A percentile compares a stretch with the other conserved stretches of the same genome.
Conservation (phyloP, 2,113 vertebrate species). For the Haemorhous mexicanus region DNA sequence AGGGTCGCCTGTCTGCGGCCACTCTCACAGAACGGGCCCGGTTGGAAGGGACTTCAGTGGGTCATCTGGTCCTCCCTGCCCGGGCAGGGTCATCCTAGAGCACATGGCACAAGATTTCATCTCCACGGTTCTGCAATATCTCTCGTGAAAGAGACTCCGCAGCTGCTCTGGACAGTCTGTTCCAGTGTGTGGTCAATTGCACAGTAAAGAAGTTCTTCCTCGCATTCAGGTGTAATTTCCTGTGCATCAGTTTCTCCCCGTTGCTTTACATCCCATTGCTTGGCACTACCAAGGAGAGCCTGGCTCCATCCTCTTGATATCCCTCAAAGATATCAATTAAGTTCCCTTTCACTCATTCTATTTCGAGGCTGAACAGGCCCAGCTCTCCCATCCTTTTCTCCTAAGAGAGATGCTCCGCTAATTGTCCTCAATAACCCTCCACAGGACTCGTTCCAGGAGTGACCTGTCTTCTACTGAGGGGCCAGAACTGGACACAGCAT, state of each 20-base stretch:
- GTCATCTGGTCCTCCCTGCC: neutral
- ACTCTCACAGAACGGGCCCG: accelerated
- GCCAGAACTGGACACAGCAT: neutral
- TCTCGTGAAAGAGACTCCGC: neutral
- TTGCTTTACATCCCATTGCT: neutral
- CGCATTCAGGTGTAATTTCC: neutral
- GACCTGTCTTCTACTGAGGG: neutral
- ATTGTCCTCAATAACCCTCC: neutral
- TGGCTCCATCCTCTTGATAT: neutral
- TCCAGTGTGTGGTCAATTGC: neutral
- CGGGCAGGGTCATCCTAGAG: neutral
- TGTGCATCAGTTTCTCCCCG: neutral
- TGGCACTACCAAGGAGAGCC: neutral
- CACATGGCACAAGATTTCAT: neutral
- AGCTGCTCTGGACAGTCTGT: neutral
- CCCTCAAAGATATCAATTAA: no score
- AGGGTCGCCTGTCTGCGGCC: accelerated
- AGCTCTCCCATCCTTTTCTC: neutral
- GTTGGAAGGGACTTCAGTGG: neutral
- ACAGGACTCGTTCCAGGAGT: accelerated
- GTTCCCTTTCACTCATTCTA: accelerated
- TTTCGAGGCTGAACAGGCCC: neutral
- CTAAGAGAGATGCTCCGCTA: neutral
- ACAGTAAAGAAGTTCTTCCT: neutral
- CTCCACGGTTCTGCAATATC: neutral